Evolutionary conservation across 2,888 invertebrate genomes (phyloP), one percentile per base, ranked within the genome.

Genomic region (Vanessa cardui): DNA sequence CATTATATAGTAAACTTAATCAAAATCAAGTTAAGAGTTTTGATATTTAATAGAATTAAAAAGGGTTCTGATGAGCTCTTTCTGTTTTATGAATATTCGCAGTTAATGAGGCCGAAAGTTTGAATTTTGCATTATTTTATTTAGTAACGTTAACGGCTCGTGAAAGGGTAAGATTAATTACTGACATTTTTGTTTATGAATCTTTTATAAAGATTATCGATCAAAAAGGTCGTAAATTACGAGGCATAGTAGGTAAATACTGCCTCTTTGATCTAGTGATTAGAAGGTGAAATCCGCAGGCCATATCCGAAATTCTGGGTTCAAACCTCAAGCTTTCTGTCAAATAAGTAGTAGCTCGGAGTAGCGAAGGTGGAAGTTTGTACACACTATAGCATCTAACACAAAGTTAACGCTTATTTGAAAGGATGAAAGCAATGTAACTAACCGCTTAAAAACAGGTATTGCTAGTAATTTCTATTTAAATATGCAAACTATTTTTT

Each of bases 151-250:
- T 84, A 92, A 91, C 89, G 83, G 82, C 86, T 90, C 90, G 90
- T 91, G 90, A 92, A 92, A 91, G 91, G 91, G 88, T 88, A 88
- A 87, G 90, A 91, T 90, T 91, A 88, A 92, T 92, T 84, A 81
- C 86, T 81, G 82, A 66, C 84, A 85, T 88, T 90, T 90, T 72
- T 67, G 64, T 56, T 31, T 66, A 62, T 47, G 64, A 66, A 47
- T 49, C 33, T 61, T n/a, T 59, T 49, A 46, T 65, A 70, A 69
- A 66, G n/a, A 39, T 56, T 12, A 26, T 52, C 21, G 16, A 4
- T 18, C 16, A 15, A 56, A 18, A n/a, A 33, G 3, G 31, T 9
- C 1, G 8, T 15, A 9, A 33, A 33, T 33, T n/a, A n/a, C n/a
- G n/a, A n/a, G n/a, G n/a, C n/a, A n/a, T n/a, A 9, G 33, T 33